phyloP scores from a whole-genome alignment of 2,113 vertebrate species.

The Takifugu bimaculatus region DNA sequence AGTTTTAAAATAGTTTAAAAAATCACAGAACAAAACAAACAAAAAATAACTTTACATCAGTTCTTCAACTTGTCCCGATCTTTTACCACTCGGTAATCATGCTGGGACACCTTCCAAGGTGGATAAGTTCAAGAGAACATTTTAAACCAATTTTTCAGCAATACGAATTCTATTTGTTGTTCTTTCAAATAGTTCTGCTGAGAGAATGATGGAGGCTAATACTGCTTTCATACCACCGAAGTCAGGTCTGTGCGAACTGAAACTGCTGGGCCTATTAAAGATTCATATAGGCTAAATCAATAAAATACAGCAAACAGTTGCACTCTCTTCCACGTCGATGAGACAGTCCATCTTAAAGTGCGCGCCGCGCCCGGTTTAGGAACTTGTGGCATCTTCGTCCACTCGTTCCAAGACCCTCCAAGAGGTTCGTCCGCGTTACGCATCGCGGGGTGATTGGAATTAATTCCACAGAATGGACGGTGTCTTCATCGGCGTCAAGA shows the following conservation, averaged over 20 bases:
- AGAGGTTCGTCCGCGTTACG: conserved; percentile 3
- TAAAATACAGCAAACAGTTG: conserved; percentile 19
- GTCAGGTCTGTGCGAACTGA: conserved; percentile 2
- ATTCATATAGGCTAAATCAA: conserved; percentile 27
- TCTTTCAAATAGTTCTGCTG: no score
- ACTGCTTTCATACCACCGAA: background rate
- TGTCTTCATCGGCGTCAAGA: conserved; percentile 32
- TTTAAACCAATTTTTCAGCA: no score
- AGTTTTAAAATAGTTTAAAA: no score
- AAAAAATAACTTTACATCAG: no score
- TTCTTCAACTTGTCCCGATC: no score
- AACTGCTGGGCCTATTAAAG: conserved; percentile 5
- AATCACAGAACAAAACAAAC: no score
- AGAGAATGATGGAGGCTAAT: no score
- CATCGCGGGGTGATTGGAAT: background rate
- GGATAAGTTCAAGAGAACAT: no score
- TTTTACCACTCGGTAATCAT: no score
- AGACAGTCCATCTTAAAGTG: conserved; percentile 2
- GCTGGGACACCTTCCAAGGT: no score
- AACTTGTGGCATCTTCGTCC: conserved; percentile 4
- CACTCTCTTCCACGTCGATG: background rate
- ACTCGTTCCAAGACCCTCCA: background rate
- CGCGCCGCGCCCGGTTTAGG: background rate
- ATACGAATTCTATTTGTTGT: no score
- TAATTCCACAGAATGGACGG: background rate